A percentile compares a stretch with the other conserved stretches of the same genome.
These are phyloP conservation scores for Rafetus swinhoei DNA, from an alignment of 2,113 vertebrate genomes.

Conservation along the genomic window DNA sequence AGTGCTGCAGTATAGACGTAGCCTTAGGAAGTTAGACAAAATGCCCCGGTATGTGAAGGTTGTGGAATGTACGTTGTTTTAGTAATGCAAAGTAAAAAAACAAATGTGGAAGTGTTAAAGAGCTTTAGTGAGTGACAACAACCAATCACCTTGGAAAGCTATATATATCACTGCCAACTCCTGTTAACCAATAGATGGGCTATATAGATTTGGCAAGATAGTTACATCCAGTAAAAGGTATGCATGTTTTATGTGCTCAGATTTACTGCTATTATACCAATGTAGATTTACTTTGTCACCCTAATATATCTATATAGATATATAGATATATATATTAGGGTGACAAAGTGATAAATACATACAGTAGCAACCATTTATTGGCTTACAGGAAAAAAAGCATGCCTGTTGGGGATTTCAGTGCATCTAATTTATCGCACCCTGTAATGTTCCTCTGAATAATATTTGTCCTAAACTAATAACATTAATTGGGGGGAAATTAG, in stretches of 20 bases:
- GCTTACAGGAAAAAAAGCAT: fast-evolving
- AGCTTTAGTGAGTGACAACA: neutral
- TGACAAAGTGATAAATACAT: neutral
- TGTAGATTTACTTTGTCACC: neutral
- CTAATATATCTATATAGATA: neutral
- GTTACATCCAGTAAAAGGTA: neutral
- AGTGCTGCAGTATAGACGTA: too few species aligned
- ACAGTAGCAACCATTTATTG: neutral
- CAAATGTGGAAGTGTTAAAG: fast-evolving
- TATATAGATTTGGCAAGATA: neutral
- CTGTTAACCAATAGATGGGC: neutral
- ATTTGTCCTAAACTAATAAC: neutral
- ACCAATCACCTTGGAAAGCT: neutral
- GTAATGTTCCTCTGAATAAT: neutral
- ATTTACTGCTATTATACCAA: neutral
- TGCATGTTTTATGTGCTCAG: neutral
- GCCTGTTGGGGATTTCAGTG: neutral
- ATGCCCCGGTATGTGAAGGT: neutral
- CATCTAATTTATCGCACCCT: fast-evolving
- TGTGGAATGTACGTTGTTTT: neutral
- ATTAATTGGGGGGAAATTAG: neutral
- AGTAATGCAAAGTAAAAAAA: neutral
- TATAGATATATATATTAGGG: too few species aligned
- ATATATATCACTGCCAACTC: neutral
- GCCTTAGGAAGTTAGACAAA: neutral